Evolutionary conservation across 23 tunicate genomes (phyloP), one percentile per base, ranked within the genome.

Genomic region (Halocynthia roretzi): DNA sequence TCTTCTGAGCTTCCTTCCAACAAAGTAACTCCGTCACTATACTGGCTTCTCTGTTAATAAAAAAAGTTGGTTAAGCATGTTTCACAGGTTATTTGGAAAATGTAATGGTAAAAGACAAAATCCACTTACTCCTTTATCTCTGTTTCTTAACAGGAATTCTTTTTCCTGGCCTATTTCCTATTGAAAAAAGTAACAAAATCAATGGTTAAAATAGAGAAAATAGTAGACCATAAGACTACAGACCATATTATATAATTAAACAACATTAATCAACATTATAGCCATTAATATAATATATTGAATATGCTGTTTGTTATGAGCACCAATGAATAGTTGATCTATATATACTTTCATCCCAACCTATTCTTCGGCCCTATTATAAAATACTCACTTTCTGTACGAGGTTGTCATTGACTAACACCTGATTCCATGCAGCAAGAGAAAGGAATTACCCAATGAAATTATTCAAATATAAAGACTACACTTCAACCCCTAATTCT

Each of bases 81-180:
- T 31, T 31, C 44, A 31, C 2, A 4, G 44, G 44, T 31, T 31
- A 31, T 31, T 31, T 31, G 44, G 44, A 31, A 31, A 31, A 31
- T 31, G 44, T 31, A 31, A 67, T 11, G 23, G 31, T 4, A 21
- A 14, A 12, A 11, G 49, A 15, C 19, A 2, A 48, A 40, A 11
- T 12, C 12, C 5, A n/a, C 71, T 20, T 65, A 65, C 17, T 74
- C 55, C 78, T 6, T 74, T 74, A 19, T 54, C 56, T 22, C 78
- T 53, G 18, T 74, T 64, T 54, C 78, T 74, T 14, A 74, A 48
- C 14, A 74, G 22, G 21, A 74, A 74, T 18, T 74, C 78, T 56
- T 74, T 74, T 56, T 74, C 78, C 5, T 74, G 55, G n/a, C 78
- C 78, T 19, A 50, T 54, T 54, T 74, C 78, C 78, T 74, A 64